phyloP scores from a whole-genome alignment of 1,140 invertebrate species.

The Tribolium madens region DNA sequence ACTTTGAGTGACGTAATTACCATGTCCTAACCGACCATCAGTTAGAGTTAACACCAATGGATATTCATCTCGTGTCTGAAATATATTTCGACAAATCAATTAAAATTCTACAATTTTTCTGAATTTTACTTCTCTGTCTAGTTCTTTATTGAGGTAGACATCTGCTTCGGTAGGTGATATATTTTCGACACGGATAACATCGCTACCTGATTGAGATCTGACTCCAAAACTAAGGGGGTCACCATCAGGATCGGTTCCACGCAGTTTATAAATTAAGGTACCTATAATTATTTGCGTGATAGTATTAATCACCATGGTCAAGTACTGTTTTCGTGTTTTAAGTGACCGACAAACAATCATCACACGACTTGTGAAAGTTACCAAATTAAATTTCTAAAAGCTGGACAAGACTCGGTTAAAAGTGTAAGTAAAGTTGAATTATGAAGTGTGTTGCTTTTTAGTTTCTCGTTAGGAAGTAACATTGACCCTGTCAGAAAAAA shows the following conservation, averaged over 20 bases:
- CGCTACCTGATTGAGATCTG: conserved; percentile 80
- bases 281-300: conserved; percentile 70
- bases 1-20: conserved; percentile 91
- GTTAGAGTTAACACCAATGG: conserved; percentile 89
- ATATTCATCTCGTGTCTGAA: conserved; percentile 86
- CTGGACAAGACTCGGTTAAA: background rate
- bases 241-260: conserved; percentile 86
- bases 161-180: conserved; percentile 84
- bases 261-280: conserved; percentile 84
- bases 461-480: background rate
- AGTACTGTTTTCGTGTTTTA: conserved; percentile 5
- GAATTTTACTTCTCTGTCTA: conserved; percentile 85
- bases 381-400: conserved; percentile 26
- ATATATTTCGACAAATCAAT: conserved; percentile 33
- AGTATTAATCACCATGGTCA: background rate
- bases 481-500: background rate
- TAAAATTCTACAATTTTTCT: background rate
- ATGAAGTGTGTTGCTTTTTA: background rate
- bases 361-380: conserved; percentile 8
- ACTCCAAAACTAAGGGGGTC: conserved; percentile 88
- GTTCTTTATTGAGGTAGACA: conserved; percentile 87
- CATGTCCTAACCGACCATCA: conserved; percentile 87
- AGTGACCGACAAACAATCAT: background rate
- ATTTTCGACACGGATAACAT: conserved; percentile 87
- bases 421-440: background rate